A percentile compares a stretch with the other conserved stretches of the same genome.
Conservation (phyloP, 1,140 invertebrate species). For the Magallana gigas region DNA sequence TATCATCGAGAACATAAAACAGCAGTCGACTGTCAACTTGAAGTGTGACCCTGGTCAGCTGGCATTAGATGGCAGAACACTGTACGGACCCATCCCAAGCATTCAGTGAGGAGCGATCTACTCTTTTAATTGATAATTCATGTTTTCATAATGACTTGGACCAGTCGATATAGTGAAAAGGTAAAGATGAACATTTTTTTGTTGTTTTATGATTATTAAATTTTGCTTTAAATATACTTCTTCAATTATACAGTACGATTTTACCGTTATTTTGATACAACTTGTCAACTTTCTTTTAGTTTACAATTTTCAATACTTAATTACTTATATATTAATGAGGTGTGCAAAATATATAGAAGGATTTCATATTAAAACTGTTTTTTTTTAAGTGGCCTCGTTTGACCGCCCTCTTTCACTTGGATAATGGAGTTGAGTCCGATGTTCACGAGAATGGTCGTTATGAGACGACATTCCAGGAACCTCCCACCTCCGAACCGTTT, state of each 20-base stretch:
- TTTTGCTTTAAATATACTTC: background rate
- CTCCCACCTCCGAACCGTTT: background rate
- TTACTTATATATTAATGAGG: too few relatives aligned
- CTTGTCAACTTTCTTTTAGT: background rate
- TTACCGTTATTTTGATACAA: background rate
- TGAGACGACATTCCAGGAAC: background rate
- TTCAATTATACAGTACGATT: background rate
- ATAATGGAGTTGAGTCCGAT: background rate
- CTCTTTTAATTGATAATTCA: background rate
- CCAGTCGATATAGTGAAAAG: constrained; percentile 36
- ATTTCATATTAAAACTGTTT: background rate
- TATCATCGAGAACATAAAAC: constrained; percentile 16
- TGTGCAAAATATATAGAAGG: too few relatives aligned
- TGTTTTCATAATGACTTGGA: constrained; percentile 17
- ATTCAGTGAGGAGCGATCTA: background rate
- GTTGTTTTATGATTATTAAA: background rate
- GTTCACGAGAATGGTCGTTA: background rate
- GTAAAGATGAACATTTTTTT: background rate
- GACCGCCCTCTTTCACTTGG: constrained; percentile 30
- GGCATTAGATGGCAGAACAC: background rate
- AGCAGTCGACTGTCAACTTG: constrained; percentile 6
- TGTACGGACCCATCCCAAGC: background rate
- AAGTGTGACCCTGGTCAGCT: constrained; percentile 28
- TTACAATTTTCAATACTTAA: too few relatives aligned
- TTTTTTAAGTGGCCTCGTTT: constrained; percentile 22